Conservation (phyloP, 2,888 invertebrate species). For the Aromia moschata region DNA sequence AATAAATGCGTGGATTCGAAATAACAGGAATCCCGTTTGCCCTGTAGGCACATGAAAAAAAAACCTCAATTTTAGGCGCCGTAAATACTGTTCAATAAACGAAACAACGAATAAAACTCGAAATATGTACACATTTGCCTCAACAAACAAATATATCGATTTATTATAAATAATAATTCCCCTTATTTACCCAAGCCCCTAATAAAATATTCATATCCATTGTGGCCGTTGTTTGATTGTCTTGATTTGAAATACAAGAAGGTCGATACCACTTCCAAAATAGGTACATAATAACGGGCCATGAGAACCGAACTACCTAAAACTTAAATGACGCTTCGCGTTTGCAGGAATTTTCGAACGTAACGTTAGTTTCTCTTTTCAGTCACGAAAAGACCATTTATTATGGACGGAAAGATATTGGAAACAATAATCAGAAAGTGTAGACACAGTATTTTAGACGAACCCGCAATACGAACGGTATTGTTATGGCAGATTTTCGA, state of each 20-base stretch:
- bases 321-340: no score
- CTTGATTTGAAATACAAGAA: constrained; percentile 11
- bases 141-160: constrained; percentile 3
- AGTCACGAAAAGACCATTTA: constrained; percentile 44
- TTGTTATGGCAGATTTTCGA: constrained; percentile 28
- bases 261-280: constrained; percentile 25
- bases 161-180: constrained; percentile 14
- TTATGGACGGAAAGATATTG: constrained; percentile 42
- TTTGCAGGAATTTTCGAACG: constrained; percentile 37
- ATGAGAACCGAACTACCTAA: background rate
- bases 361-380: constrained; percentile 37
- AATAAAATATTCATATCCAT: constrained; percentile 26
- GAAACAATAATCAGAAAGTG: constrained; percentile 42
- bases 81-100: no score
- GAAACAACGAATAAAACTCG: no score
- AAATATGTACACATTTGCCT: background rate
- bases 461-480: constrained; percentile 28
- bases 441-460: constrained; percentile 34
- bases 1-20: no score
- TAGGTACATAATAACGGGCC: constrained; percentile 1
- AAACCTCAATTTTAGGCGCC: no score
- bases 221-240: background rate
- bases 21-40: background rate
- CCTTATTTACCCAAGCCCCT: background rate
- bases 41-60: background rate